phyloP scores from a whole-genome alignment of 2,797 vertebrate species.

The Holocentrus rufus region DNA sequence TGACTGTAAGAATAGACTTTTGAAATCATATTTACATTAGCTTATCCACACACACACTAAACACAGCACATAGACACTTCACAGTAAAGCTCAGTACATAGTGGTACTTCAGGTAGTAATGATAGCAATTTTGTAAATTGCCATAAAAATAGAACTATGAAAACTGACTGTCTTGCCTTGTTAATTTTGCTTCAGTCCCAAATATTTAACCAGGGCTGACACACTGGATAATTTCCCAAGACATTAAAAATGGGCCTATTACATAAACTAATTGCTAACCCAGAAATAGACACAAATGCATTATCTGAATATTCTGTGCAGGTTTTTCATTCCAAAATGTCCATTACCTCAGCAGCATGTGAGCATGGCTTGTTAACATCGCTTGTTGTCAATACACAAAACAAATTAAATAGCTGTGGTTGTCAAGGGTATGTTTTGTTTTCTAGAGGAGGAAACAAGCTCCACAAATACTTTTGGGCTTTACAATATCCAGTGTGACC shows the following conservation, averaged over 20 bases:
- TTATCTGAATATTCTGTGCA: conserved; percentile 58
- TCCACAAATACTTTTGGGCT: conserved; percentile 67
- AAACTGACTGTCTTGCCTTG: conserved; percentile 30
- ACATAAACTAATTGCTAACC: conserved; percentile 81
- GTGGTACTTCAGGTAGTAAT: conserved; percentile 1
- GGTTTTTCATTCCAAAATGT: conserved; percentile 55
- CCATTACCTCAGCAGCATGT: conserved; percentile 19
- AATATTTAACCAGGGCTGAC: conserved; percentile 74
- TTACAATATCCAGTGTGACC: conserved; percentile 70
- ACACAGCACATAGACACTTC: not conserved
- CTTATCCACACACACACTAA: conserved; percentile 6
- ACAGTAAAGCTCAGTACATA: not conserved
- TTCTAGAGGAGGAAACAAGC: conserved; percentile 68
- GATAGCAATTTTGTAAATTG: conserved; percentile 10
- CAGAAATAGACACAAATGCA: conserved; percentile 75
- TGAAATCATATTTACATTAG: not conserved
- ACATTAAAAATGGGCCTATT: conserved; percentile 76
- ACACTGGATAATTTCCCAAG: conserved; percentile 80
- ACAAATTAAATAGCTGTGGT: conserved; percentile 44
- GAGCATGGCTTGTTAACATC: conserved; percentile 13
- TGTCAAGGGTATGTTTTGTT: conserved; percentile 70
- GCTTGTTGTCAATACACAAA: conserved; percentile 56
- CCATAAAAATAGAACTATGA: conserved; percentile 45
- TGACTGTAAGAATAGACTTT: not conserved
- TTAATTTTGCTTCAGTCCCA: conserved; percentile 62